phyloP scores from a whole-genome alignment of 2,113 vertebrate species.

The Glareola pratincola region DNA sequence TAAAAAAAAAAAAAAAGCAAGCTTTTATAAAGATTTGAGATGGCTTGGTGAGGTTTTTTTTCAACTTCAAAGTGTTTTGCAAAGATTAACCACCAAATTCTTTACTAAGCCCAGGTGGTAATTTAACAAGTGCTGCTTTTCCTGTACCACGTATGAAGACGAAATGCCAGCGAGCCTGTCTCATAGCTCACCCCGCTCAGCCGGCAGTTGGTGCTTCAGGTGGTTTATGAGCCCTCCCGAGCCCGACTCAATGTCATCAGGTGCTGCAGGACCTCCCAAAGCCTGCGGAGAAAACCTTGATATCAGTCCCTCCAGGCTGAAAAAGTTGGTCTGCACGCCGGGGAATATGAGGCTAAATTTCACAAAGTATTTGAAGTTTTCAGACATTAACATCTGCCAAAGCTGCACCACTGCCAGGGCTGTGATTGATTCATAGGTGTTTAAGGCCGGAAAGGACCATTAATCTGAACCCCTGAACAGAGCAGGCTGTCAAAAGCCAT shows the following conservation, averaged over 20 bases:
- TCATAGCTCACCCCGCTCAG: background rate
- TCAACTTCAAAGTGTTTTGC: background rate
- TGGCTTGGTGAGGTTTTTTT: background rate
- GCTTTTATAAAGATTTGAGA: background rate
- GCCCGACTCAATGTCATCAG: fast-evolving
- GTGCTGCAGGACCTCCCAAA: background rate
- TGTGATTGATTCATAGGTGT: background rate
- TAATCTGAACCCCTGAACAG: background rate
- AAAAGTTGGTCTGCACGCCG: fast-evolving
- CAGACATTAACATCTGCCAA: background rate
- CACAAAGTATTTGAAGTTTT: background rate
- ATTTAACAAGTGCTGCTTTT: background rate
- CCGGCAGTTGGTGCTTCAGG: too few relatives aligned
- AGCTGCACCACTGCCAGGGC: background rate
- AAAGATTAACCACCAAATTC: background rate
- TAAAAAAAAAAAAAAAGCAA: background rate
- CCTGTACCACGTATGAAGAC: background rate
- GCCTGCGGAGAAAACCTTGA: background rate
- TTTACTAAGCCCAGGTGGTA: background rate
- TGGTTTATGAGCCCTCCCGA: background rate
- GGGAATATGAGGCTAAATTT: background rate
- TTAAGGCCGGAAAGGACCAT: background rate
- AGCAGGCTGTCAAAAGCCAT: background rate
- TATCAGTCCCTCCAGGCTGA: background rate
- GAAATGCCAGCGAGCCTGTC: fast-evolving